A percentile compares a stretch with the other conserved stretches of the same genome.
These are phyloP conservation scores for Fregata magnificens DNA, from an alignment of 2,113 vertebrate genomes.

Conservation along the genomic window DNA sequence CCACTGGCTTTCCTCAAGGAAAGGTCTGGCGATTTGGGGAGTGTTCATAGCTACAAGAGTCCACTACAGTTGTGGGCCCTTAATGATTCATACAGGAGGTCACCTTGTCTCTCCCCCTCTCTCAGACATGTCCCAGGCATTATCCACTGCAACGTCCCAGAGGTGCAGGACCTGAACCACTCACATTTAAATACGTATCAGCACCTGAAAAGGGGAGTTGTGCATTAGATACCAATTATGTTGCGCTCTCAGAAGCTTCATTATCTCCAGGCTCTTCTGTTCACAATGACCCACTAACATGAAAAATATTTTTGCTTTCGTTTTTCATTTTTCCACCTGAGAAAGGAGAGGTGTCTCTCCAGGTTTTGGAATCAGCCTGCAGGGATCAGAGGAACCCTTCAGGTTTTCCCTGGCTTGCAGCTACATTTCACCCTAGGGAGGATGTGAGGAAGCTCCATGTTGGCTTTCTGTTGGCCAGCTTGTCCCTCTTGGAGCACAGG, in stretches of 20 bases:
- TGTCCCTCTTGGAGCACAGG: background rate
- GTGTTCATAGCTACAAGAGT: background rate
- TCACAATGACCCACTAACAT: background rate
- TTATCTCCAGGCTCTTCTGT: background rate
- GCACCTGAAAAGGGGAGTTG: background rate
- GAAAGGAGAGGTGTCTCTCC: background rate
- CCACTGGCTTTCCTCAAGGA: background rate
- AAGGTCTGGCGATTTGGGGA: background rate
- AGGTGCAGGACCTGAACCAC: background rate
- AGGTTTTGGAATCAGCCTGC: background rate
- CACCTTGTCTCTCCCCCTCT: no score
- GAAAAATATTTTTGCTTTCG: background rate
- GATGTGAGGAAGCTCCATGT: rapidly evolving
- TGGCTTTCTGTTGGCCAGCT: background rate
- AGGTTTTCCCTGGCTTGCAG: background rate
- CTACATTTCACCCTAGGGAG: background rate
- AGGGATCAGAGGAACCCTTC: background rate
- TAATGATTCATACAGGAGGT: background rate
- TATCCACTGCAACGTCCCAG: background rate
- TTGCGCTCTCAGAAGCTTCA: background rate
- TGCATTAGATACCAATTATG: background rate
- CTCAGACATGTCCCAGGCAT: background rate
- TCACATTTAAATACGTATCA: background rate
- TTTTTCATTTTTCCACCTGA: background rate
- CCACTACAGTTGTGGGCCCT: background rate